Evolutionary conservation across 1,140 invertebrate genomes (phyloP).

Genomic region (Lysiphlebus fabarum): DNA sequence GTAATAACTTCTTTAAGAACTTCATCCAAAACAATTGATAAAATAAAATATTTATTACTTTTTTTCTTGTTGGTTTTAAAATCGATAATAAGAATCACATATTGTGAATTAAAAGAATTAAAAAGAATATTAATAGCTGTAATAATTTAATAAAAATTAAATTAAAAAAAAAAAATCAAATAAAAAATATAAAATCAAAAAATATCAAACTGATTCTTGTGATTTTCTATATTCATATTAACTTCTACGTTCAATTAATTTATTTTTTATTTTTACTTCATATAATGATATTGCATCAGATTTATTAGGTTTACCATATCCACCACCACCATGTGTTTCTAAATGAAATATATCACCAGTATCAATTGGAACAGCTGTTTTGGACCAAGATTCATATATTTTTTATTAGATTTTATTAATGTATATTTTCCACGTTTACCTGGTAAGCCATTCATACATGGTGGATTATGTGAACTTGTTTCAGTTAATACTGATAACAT

Average conservation of each 20-base stretch:
- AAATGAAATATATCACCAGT: constrained; percentile 80
- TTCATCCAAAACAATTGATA: no score
- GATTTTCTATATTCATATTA: constrained; percentile 69
- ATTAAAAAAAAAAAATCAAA: no score
- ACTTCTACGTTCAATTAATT: constrained; percentile 67
- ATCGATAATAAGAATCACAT: no score
- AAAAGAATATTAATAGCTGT: no score
- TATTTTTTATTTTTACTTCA: constrained; percentile 28
- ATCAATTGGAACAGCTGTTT: constrained; percentile 75
- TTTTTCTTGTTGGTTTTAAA: no score
- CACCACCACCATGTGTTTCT: constrained; percentile 81
- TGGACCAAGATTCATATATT: constrained; percentile 79
- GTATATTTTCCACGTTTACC: constrained; percentile 79
- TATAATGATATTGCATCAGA: constrained; percentile 28
- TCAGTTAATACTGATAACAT: constrained; percentile 93
- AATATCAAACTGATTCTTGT: no score
- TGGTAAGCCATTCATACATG: constrained; percentile 85
- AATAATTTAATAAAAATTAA: no score
- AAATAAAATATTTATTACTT: no score
- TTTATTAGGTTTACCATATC: constrained; percentile 72
- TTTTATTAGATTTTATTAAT: constrained; percentile 68
- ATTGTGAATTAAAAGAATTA: no score
- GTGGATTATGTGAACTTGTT: constrained; percentile 85
- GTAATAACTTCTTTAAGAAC: no score
- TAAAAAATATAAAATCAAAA: no score